Evolutionary conservation across 30 jellyfish, hydroid and myxozoan species (phyloP).

Genomic region (Haliclystus octoradiatus): DNA sequence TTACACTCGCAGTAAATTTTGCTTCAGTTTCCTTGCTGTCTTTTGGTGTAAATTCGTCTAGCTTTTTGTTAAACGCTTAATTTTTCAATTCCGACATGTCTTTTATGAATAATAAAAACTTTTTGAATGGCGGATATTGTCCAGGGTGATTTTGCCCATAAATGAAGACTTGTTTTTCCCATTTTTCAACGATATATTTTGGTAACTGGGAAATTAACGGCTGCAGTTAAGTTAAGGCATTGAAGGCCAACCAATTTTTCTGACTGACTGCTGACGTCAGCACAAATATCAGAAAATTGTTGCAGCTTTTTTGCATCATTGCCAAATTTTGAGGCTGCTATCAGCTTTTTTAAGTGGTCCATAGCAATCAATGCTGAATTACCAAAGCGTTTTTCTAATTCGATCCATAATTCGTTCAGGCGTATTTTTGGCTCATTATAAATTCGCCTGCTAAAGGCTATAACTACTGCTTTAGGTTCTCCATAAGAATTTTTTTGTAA

Average conservation of each 20-base stretch:
- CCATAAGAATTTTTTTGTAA: not conserved
- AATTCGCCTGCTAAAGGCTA: not conserved
- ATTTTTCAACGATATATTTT: not conserved
- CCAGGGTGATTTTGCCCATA: not conserved
- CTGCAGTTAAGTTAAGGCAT: not conserved
- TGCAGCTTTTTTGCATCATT: not conserved
- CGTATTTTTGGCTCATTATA: not conserved
- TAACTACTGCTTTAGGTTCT: not conserved
- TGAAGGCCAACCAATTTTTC: not conserved
- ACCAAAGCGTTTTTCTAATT: not conserved
- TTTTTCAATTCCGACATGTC: not conserved
- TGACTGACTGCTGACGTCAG: not conserved
- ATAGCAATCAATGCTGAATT: not conserved
- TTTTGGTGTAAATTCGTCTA: no score
- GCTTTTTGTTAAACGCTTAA: not conserved
- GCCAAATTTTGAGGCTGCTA: not conserved
- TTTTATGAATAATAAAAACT: not conserved
- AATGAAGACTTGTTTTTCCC: not conserved
- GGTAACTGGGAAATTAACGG: not conserved
- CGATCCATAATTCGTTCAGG: not conserved
- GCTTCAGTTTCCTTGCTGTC: not conserved
- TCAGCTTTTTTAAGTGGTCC: not conserved
- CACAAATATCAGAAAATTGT: not conserved
- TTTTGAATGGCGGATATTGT: not conserved
- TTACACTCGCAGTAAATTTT: not conserved